Base-by-base conservation (phyloP, 2,888 invertebrate species). In the Erpobdella octoculata region DNA sequence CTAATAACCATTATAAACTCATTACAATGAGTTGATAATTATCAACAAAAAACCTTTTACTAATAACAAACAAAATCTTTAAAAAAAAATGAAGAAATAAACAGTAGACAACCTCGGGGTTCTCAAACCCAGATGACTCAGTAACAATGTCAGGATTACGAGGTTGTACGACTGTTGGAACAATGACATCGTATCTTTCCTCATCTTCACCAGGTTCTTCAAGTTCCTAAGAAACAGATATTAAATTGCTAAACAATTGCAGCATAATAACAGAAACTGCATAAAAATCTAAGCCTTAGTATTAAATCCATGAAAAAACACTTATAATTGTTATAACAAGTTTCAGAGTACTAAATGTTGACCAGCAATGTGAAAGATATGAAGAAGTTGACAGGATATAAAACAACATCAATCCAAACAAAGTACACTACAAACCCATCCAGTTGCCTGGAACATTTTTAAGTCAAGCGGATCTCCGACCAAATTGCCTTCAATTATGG, bases 401-500 rank as follows among this genome's bases (percentile, higher is more conserved):
- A n/a, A 33, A 35, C 1, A 35, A 62, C 15, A 33, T 25, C 6
- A 48, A 48, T 6, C 9, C 9, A 41, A 41, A 41, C 9, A 12
- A 12, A 41, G 9, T 41, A 41, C 9, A 41, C 9, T 41, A 9
- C 41, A 41, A 53, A 53, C 82, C 85, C 85, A 85, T 70, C 79
- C 78, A 25, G 82, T 80, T 5, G 83, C 79, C 38, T 82, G 78
- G 76, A 86, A 85, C 81, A 86, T 83, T 74, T 85, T 85, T 3
- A 84, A 76, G 75, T 86, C 86, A 21, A 86, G 77, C 0, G 85
- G 85, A 73, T 85, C 83, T 4, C 86, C 86, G 15, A 79, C 77
- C 0, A 85, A 72, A 59, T 79, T 77, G 3, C 81, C 81, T 72
- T 84, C 81, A 70, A 84, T 82, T 75, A 81, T 77, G 37, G 83